Evolutionary conservation across 2,797 vertebrate genomes (phyloP).

Genomic region (Diceros bicornis): DNA sequence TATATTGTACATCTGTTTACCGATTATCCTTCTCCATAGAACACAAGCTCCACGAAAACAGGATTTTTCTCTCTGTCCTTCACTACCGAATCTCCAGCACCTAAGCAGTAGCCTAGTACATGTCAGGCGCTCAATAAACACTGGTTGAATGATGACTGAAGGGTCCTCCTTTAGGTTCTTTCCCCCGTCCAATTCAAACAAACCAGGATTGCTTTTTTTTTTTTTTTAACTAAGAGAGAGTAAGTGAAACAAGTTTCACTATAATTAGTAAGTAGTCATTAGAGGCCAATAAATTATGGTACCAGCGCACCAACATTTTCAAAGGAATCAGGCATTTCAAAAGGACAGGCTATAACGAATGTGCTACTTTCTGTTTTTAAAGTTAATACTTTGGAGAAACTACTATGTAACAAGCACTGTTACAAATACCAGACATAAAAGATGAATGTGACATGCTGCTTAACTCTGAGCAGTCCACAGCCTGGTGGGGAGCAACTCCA

Average conservation of each 20-base stretch:
- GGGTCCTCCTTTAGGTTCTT: not conserved
- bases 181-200: slow-evolving; percentile 48
- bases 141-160: not conserved
- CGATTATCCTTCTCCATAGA: not conserved
- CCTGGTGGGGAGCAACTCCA: not conserved
- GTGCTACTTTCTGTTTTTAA: not conserved
- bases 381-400: not conserved
- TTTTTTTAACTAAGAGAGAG: not conserved
- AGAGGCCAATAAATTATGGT: not conserved
- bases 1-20: not conserved
- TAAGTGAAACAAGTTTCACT: slow-evolving; percentile 26
- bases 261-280: not conserved
- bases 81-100: not conserved
- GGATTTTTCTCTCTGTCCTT: not conserved
- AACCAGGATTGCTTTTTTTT: not conserved
- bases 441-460: not conserved
- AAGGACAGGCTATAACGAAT: not conserved
- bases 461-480: not conserved
- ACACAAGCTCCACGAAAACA: slow-evolving; percentile 12
- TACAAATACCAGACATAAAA: not conserved
- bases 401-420: not conserved
- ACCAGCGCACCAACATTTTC: not conserved
- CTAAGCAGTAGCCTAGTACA: not conserved
- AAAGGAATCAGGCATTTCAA: slow-evolving; percentile 9
- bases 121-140: not conserved